These are phyloP conservation scores for Prorops nasuta DNA, from an alignment of 1,140 invertebrate species.

Conservation along the genomic window DNA sequence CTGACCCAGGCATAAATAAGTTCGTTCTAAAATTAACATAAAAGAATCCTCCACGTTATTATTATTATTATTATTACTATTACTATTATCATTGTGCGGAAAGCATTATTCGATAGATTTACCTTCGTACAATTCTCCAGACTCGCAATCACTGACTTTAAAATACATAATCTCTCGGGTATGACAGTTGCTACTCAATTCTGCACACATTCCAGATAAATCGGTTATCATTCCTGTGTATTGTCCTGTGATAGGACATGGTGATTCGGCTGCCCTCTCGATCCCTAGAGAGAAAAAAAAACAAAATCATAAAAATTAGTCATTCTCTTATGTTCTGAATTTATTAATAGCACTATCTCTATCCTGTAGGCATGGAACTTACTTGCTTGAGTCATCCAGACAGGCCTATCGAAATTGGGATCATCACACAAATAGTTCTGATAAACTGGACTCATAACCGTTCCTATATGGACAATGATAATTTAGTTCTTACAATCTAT, in stretches of 20 bases:
- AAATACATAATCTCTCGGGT: constrained; percentile 73
- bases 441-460: constrained; percentile 36
- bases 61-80: no score
- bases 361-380: constrained; percentile 44
- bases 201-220: constrained; percentile 67
- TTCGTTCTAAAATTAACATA: constrained; percentile 66
- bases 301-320: no score
- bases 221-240: constrained; percentile 69
- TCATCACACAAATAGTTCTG: constrained; percentile 47
- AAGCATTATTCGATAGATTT: no score
- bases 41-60: no score
- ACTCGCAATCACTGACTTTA: constrained; percentile 65
- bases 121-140: constrained; percentile 67
- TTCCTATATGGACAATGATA: no score
- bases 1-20: constrained; percentile 70
- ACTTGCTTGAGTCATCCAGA: constrained; percentile 70
- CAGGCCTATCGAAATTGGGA: constrained; percentile 45
- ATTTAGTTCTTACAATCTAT: no score
- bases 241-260: constrained; percentile 70
- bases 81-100: no score
- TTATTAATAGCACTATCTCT: no score
- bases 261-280: constrained; percentile 56
- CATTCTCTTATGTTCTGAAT: no score
- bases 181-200: constrained; percentile 69
- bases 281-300: no score